Base-by-base conservation (phyloP, 2,113 vertebrate species). In the Colinus virginianus region DNA sequence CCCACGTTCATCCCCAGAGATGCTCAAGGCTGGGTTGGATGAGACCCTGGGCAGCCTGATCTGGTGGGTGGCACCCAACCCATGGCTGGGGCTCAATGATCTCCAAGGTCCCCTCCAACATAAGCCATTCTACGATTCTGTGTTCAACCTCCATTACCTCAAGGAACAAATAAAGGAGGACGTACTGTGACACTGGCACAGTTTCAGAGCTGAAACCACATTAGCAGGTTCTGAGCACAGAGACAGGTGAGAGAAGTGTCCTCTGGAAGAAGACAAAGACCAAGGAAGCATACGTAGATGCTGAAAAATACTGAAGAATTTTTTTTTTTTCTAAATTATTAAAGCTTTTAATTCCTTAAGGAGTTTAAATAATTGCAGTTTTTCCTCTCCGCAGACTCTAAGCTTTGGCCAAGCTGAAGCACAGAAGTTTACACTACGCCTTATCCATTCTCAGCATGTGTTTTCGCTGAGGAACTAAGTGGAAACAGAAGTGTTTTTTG, bases 131-230 rank as follows among this genome's bases (percentile, higher is more conserved):
- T 17, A 30, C 9, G 51, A 53, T 30, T 53, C 51, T 53, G 51
- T 53, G 51, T 53, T 87, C 56, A 70, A 13, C 32, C 21, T 32
- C 13, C 45, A 15, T 15, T 55, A 36, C 13, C 16, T 71, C 22
- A 23, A 70, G 40, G 40, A 56, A 13, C 45, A 26, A n/a, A 8
- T 16, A 26, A 45, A 34, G n/a, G 55, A 40, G 36, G 20, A 61
- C 7, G 4, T 1, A 5, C 51, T 45, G 36, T 1, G 68, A 19
- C 17, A 23, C 10, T 28, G n/a, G 48, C 2, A 4, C 11, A 25
- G 28, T 13, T 45, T 55, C 56, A 32, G 22, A 6, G 28, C n/a
- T 13, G 40, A 30, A 64, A 20, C 6, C 28, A 21, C 40, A 8
- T 20, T 69, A 72, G 43, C 55, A 55, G n/a, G 46, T 28, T 28